Base-by-base conservation (phyloP, 64 coral and sea anemone species). In the Astreopora myriophthalma region DNA sequence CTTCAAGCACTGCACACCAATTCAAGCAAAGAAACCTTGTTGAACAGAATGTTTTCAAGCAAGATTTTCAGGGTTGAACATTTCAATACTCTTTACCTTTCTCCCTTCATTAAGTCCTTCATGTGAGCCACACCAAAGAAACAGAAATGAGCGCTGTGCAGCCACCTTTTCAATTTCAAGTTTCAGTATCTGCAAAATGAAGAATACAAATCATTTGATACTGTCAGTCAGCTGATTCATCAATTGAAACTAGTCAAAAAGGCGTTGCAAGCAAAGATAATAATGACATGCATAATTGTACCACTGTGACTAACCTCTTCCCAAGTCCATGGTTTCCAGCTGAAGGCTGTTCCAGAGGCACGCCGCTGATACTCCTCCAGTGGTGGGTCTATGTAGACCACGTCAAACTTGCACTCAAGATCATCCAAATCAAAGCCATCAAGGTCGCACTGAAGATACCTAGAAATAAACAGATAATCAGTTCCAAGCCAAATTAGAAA, bases 41-140 rank as follows among this genome's bases (percentile, higher is more conserved):
- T 4, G 51, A 57, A 57, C 0, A 1, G 3, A 17, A 57, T 12
- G 51, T 0, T 57, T 57, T 20, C 11, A 64, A 64, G 1, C 11
- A 6, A 16, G 38, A 31, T 6, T 8, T 3, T 10, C 12, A 20
- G 22, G 70, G 31, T 19, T 13, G 51, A 0, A 55, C 5, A 46
- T 46, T 46, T 46, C 42, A 0, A 46, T 6, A 6, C 42, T 46
- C 42, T 68, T 11, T 86, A 98, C 96, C 96, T 95, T 98, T 95
- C 96, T 90, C 10, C 96, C 96, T 72, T 98, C 94, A 73, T 88
- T 90, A 2, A 98, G 91, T 1, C 96, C 96, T 70, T 98, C 96
- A 23, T 98, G 94, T 7, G 96, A 98, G 39, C 96, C 96, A 90
- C 96, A 98, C 96, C 96, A 98, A 71, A 98, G 86, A 84, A 98